Evolutionary conservation across 1,140 invertebrate genomes (phyloP).

Genomic region (Protaetia brevitarsis): DNA sequence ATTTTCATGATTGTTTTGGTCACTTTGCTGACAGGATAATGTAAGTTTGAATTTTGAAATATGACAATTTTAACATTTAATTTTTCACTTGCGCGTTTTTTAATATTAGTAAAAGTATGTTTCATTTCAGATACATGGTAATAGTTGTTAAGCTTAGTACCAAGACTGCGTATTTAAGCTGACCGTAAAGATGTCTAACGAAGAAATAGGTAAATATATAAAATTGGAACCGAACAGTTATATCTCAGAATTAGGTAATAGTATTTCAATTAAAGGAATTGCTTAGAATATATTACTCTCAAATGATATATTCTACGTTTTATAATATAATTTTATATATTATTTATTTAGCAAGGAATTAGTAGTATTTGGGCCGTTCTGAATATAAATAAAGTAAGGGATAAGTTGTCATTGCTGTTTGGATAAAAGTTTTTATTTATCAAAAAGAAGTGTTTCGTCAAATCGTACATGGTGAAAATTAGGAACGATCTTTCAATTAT

Average conservation of each 20-base stretch:
- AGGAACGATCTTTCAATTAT: no score
- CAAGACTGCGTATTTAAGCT: neutral
- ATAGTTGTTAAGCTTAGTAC: neutral
- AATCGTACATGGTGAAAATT: no score
- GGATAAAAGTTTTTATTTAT: no score
- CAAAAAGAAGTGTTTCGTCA: no score
- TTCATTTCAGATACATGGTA: neutral
- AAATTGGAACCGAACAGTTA: neutral
- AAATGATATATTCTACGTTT: neutral
- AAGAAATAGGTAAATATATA: conserved; percentile 28
- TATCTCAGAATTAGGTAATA: neutral
- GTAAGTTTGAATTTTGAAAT: conserved; percentile 20
- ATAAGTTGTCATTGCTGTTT: no score
- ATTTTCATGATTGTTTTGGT: conserved; percentile 8
- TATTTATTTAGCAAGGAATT: no score
- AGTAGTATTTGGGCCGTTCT: no score
- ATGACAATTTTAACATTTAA: neutral
- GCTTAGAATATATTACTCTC: no score
- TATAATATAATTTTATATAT: neutral
- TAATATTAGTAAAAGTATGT: neutral
- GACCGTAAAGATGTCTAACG: conserved; percentile 14
- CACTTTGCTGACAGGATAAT: conserved; percentile 5
- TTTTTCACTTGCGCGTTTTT: neutral
- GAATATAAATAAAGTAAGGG: no score
- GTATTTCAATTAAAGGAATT: neutral